phyloP scores from a whole-genome alignment of 2,797 vertebrate genomes.

The Phyllotis vaccarum region DNA sequence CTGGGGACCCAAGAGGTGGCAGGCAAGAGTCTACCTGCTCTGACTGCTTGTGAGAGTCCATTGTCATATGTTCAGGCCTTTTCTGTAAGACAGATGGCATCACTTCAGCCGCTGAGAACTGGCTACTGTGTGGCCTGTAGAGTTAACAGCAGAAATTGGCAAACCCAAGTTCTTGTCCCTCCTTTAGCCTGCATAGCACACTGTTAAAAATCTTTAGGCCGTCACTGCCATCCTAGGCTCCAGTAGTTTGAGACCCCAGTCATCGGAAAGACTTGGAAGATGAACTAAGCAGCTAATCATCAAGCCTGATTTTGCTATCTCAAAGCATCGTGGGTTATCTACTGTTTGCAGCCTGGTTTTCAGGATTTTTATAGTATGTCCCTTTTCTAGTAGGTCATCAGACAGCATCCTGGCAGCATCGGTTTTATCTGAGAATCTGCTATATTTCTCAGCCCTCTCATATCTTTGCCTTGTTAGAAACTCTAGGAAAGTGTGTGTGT shows the following conservation, averaged over 20 bases:
- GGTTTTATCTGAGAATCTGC: not conserved
- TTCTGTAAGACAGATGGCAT: not conserved
- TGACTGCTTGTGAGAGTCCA: accelerated
- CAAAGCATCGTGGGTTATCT: not conserved
- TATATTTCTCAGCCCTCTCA: not conserved
- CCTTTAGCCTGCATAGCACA: no score
- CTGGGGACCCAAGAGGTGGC: no score
- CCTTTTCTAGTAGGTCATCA: not conserved
- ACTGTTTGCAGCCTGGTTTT: accelerated
- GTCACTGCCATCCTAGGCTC: not conserved
- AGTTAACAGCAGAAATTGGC: not conserved
- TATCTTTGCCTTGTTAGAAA: not conserved
- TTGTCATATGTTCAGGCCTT: not conserved
- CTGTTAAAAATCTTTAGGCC: not conserved
- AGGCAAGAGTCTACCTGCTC: accelerated
- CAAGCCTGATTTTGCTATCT: not conserved
- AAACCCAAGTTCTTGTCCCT: not conserved
- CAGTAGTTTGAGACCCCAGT: not conserved
- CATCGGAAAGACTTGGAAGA: not conserved
- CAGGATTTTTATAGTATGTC: not conserved
- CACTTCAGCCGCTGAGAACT: not conserved
- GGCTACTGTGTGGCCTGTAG: not conserved
- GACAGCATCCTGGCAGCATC: not conserved
- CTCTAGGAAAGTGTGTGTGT: not conserved
- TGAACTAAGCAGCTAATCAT: not conserved